phyloP scores from a whole-genome alignment of 2,797 vertebrate genomes.

The Cyclopterus lumpus region DNA sequence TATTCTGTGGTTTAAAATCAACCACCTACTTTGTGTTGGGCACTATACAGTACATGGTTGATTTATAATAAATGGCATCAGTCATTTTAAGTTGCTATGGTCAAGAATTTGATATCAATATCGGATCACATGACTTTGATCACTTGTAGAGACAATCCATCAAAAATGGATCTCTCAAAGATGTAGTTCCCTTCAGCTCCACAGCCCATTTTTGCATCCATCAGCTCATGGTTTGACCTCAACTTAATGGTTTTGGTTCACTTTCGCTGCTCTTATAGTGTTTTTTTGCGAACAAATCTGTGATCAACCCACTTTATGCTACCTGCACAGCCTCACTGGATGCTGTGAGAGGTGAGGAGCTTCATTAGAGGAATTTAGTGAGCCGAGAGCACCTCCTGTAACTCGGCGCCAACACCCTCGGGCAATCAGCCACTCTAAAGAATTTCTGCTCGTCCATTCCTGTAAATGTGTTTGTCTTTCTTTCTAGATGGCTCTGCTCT shows the following conservation, averaged over 20 bases:
- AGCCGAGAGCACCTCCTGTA: not conserved
- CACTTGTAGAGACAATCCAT: not conserved
- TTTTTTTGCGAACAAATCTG: not conserved
- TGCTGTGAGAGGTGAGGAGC: not conserved
- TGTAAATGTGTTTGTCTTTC: not conserved
- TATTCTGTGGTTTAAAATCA: not conserved
- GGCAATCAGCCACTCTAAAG: conserved; percentile 1
- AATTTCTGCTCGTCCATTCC: conserved; percentile 18
- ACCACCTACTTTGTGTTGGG: not conserved
- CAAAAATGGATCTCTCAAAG: not conserved
- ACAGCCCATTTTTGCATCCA: not conserved
- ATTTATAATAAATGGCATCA: not conserved
- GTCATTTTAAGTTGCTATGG: not conserved
- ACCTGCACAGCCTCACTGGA: not conserved
- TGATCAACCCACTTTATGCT: not conserved
- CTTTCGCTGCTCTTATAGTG: not conserved
- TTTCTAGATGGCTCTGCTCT: not conserved
- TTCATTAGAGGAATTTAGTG: not conserved
- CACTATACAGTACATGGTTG: not conserved
- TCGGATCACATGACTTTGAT: not conserved
- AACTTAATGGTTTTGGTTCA: not conserved
- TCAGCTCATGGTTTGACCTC: not conserved
- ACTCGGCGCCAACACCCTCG: not conserved
- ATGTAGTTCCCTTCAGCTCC: not conserved
- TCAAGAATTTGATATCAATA: not conserved